Evolutionary conservation across 2,113 vertebrate genomes (phyloP).

Genomic region (Ceyx melanurus): DNA sequence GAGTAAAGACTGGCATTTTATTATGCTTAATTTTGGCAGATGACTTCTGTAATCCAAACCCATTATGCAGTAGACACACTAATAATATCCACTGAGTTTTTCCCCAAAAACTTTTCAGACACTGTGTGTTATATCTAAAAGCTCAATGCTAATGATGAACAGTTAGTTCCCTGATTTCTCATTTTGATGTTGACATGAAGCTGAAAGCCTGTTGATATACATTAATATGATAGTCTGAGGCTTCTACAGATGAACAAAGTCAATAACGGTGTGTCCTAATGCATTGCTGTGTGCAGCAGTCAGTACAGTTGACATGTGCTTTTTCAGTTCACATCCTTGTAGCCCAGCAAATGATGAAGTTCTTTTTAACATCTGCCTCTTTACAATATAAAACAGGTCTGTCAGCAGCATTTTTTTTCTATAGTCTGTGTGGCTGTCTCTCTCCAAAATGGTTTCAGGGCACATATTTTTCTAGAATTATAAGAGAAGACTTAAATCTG

Average conservation of each 20-base stretch:
- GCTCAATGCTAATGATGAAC: neutral
- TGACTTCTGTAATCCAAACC: neutral
- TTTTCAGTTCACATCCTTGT: neutral
- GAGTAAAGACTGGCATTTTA: no score
- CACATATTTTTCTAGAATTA: neutral
- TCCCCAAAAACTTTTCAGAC: neutral
- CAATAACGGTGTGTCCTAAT: neutral
- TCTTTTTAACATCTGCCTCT: neutral
- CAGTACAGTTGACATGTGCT: neutral
- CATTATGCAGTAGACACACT: rapidly evolving
- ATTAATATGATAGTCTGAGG: neutral
- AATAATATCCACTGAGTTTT: rapidly evolving
- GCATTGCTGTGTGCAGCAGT: neutral
- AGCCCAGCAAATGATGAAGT: neutral
- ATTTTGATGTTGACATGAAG: neutral
- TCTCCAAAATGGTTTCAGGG: neutral
- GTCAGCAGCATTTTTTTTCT: neutral
- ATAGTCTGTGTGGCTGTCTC: neutral
- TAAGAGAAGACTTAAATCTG: neutral
- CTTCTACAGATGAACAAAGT: neutral
- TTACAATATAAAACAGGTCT: neutral
- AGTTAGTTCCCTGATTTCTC: neutral
- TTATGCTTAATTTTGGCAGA: no score
- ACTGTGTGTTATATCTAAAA: rapidly evolving
- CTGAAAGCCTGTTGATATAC: neutral